phyloP scores from a whole-genome alignment of 2,113 vertebrate genomes.

The Platysternon megacephalum region DNA sequence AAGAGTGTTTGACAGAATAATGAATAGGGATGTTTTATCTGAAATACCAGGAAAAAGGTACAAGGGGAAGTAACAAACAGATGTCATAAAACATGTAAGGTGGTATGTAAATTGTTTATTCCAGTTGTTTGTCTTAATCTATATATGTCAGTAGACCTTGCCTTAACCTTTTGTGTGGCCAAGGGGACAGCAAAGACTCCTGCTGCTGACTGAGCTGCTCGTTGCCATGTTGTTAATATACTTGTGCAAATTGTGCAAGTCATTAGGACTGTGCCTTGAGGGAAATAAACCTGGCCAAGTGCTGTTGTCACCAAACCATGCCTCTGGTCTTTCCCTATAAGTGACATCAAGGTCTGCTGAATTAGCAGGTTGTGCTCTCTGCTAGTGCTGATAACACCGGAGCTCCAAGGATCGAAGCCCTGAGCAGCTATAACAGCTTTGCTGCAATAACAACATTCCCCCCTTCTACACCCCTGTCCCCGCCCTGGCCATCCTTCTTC shows the following conservation, averaged over 20 bases:
- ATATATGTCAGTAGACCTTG: neutral
- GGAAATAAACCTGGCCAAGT: neutral
- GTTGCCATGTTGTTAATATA: neutral
- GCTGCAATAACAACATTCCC: neutral
- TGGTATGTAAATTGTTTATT: neutral
- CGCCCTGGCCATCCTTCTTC: neutral
- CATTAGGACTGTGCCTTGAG: neutral
- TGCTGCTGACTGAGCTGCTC: neutral
- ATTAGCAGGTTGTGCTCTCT: neutral
- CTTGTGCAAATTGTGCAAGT: neutral
- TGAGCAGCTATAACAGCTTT: neutral
- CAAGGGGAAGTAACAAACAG: neutral
- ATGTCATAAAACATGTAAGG: neutral
- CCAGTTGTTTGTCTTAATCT: neutral
- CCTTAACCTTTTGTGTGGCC: neutral
- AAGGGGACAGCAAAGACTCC: neutral
- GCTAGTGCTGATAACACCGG: neutral
- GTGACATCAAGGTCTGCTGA: neutral
- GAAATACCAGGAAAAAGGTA: neutral
- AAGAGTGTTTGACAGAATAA: neutral
- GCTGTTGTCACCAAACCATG: neutral
- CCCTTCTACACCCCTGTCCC: neutral
- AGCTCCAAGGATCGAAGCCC: too few relatives aligned
- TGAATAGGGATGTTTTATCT: neutral
- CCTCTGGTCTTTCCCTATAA: neutral